These are phyloP conservation scores for Dissostichus mawsoni DNA, from an alignment of 2,113 vertebrate species.

Conservation along the genomic window DNA sequence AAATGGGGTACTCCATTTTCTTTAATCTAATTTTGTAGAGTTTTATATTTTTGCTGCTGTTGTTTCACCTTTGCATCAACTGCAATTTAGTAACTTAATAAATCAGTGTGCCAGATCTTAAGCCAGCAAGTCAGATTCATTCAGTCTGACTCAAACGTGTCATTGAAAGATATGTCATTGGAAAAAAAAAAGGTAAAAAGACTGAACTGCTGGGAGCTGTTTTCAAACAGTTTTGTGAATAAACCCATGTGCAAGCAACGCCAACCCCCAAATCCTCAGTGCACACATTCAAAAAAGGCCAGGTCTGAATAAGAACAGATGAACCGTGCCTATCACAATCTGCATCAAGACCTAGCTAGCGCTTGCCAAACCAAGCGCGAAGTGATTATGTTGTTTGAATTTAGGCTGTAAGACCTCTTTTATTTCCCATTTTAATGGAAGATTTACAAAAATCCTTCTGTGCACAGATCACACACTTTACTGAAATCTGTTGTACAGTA, in stretches of 20 bases:
- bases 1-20: no score
- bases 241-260: conserved; percentile 41
- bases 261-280: conserved; percentile 37
- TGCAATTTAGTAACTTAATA: background rate
- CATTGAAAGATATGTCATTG: background rate
- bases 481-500: no score
- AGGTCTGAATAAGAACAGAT: conserved; percentile 28
- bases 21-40: no score
- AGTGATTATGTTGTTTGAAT: conserved; percentile 34
- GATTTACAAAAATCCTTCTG: background rate
- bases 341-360: conserved; percentile 12
- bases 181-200: background rate
- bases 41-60: background rate
- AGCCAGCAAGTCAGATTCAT: background rate
- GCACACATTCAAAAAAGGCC: conserved; percentile 42
- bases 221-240: conserved; percentile 3
- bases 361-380: conserved; percentile 9
- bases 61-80: background rate
- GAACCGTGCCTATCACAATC: conserved; percentile 19
- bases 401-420: conserved; percentile 25
- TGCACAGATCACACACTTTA: background rate
- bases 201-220: background rate
- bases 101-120: background rate
- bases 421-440: background rate
- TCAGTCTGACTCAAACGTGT: background rate